Evolutionary conservation across 2,797 vertebrate species (phyloP), one percentile per base, ranked within the genome.

Genomic region (Discoglossus pictus): DNA sequence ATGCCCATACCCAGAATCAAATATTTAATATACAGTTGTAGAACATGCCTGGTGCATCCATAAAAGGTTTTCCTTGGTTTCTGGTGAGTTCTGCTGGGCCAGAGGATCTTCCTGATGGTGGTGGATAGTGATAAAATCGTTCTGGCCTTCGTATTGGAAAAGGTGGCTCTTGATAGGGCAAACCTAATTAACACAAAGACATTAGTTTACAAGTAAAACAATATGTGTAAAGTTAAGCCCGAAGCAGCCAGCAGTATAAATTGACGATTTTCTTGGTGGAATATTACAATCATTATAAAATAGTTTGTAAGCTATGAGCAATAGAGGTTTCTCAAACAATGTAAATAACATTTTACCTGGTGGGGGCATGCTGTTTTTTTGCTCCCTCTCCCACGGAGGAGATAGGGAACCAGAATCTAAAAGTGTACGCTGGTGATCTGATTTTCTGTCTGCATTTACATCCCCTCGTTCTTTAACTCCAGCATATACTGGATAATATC

Each of bases 321-420:
- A n/a, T n/a, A n/a, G n/a, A n/a, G n/a, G n/a, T n/a, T n/a, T n/a
- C n/a, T n/a, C n/a, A n/a, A n/a, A n/a, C n/a, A n/a, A n/a, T n/a
- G n/a, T n/a, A n/a, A n/a, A n/a, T n/a, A n/a, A n/a, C n/a, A n/a
- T n/a, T n/a, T n/a, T 23, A 98, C 97, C 95, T 92, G 91, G 76
- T 54, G 84, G 88, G 72, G 85, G 86, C 17, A 86, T 63, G 50
- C 88, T 80, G 53, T 87, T 89, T 81, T 92, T 93, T 21, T 78
- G 91, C 72, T 97, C 95, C 71, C 92, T 91, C 46, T 98, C 95
- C 96, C 96, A 98, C 1, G 92, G 91, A 48, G 95, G 97, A 69
- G 97, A 98, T 62, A 89, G 81, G 7, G 96, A 99, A 50, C 95
- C 94, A 16, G 92, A 92, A 77, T 99, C 96, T 58, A 95, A 97